These are phyloP conservation scores for Megamerina dolium DNA, from an alignment of 2,888 invertebrate species.

Conservation along the genomic window DNA sequence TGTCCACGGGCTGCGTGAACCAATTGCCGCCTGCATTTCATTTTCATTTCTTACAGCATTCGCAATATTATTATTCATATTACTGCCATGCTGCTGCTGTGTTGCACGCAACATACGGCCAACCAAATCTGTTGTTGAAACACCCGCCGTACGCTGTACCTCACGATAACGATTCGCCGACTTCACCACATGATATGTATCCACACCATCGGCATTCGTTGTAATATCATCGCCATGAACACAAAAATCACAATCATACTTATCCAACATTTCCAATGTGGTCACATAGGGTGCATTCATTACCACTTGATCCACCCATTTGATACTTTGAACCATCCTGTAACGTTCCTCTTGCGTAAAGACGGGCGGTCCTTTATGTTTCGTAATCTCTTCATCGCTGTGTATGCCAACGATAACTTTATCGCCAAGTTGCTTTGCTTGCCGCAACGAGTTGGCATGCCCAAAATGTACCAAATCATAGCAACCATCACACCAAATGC, in stretches of 20 bases:
- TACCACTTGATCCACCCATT: slow-evolving; percentile 99
- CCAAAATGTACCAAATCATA: slow-evolving; percentile 99
- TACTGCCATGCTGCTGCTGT: slow-evolving; percentile 72
- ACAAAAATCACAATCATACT: slow-evolving; percentile 96
- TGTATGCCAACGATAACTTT: slow-evolving; percentile 94
- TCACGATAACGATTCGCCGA: slow-evolving; percentile 90
- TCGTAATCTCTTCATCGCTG: slow-evolving; percentile 91
- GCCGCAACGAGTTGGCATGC: slow-evolving; percentile 94
- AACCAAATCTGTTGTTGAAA: slow-evolving; percentile 96
- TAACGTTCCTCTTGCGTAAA: slow-evolving; percentile 85
- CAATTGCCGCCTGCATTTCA: slow-evolving; percentile 80
- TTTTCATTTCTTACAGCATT: slow-evolving; percentile 66
- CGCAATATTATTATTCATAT: slow-evolving; percentile 68
- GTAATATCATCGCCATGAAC: slow-evolving; percentile 99
- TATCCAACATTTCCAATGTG: slow-evolving; percentile 89
- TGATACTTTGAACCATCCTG: slow-evolving; percentile 97
- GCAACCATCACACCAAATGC: slow-evolving; percentile 48
- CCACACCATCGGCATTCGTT: slow-evolving; percentile 90
- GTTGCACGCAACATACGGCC: slow-evolving; percentile 91
- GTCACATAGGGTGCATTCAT: slow-evolving; percentile 98
- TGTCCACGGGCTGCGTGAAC: slow-evolving; percentile 91
- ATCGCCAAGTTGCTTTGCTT: slow-evolving; percentile 95
- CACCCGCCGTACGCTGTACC: slow-evolving; percentile 91
- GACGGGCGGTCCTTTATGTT: slow-evolving; percentile 97
- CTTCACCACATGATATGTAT: slow-evolving; percentile 95